phyloP scores from a whole-genome alignment of 2,113 vertebrate species.

The Hippocampus barbouri region DNA sequence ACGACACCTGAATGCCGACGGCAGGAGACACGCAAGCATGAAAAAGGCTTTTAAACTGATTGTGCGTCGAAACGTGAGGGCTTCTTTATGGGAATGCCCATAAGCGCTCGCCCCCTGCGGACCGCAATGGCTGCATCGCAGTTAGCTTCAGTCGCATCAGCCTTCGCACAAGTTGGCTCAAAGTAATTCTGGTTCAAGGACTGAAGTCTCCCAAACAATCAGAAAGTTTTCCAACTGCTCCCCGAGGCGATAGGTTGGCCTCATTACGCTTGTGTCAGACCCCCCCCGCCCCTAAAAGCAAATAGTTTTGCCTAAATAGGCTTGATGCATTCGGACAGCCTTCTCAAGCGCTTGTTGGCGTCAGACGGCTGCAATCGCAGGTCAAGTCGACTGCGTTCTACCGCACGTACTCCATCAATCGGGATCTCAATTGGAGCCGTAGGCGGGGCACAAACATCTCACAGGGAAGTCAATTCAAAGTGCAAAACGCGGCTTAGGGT shows the following conservation, averaged over 20 bases:
- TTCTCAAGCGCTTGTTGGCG: constrained; percentile 1
- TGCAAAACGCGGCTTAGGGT: too few relatives aligned
- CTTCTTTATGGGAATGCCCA: neutral
- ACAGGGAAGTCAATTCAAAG: neutral
- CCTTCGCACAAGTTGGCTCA: neutral
- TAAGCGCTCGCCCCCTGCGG: constrained; percentile 5
- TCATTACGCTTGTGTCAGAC: neutral
- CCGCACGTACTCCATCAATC: neutral
- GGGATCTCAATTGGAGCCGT: neutral
- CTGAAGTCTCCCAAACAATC: constrained; percentile 8
- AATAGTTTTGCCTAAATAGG: constrained; percentile 5
- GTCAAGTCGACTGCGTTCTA: neutral
- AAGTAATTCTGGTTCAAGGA: neutral
- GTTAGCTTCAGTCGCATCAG: neutral
- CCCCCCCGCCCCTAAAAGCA: neutral
- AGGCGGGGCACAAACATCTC: neutral
- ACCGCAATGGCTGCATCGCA: neutral
- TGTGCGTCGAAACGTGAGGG: neutral
- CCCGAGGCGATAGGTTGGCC: neutral
- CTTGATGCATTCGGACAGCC: constrained; percentile 1
- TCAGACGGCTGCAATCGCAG: constrained; percentile 1
- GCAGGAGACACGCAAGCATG: neutral
- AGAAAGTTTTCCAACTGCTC: neutral
- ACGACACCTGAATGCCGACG: constrained; percentile 14
- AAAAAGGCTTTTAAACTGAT: constrained; percentile 8